Conservation (phyloP, 1,140 invertebrate species). For the Uloborus diversus region DNA sequence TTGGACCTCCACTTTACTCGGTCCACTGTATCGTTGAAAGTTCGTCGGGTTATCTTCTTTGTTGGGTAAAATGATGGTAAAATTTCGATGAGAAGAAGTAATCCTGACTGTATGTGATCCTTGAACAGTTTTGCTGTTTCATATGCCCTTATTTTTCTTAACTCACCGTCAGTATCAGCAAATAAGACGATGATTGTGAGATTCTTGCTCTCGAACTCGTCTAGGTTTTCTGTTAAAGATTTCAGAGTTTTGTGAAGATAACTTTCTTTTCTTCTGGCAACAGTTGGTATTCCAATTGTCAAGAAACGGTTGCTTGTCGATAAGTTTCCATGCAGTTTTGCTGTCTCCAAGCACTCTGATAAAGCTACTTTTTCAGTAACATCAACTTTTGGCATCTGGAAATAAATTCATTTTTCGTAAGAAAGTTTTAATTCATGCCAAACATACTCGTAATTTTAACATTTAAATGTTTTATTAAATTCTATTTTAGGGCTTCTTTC, state of each 20-base stretch:
- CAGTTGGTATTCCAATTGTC: constrained; percentile 29
- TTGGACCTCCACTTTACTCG: constrained; percentile 93
- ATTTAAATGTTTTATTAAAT: no score
- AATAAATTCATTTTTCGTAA: no score
- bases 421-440: no score
- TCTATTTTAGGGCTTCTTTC: no score
- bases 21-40: constrained; percentile 86
- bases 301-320: background rate
- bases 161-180: constrained; percentile 71
- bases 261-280: constrained; percentile 20
- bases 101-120: constrained; percentile 77
- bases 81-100: constrained; percentile 89
- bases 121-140: constrained; percentile 69
- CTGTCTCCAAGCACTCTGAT: background rate
- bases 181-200: constrained; percentile 83
- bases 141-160: constrained; percentile 3
- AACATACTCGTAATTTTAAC: no score
- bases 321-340: background rate
- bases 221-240: constrained; percentile 15
- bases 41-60: constrained; percentile 74
- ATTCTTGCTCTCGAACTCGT: background rate
- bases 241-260: constrained; percentile 29
- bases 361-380: no score
- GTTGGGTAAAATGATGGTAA: constrained; percentile 83
- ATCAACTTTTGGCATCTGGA: no score